These are phyloP conservation scores for Eristalis intricaria DNA, from an alignment of 2,888 invertebrate genomes.

Conservation along the genomic window DNA sequence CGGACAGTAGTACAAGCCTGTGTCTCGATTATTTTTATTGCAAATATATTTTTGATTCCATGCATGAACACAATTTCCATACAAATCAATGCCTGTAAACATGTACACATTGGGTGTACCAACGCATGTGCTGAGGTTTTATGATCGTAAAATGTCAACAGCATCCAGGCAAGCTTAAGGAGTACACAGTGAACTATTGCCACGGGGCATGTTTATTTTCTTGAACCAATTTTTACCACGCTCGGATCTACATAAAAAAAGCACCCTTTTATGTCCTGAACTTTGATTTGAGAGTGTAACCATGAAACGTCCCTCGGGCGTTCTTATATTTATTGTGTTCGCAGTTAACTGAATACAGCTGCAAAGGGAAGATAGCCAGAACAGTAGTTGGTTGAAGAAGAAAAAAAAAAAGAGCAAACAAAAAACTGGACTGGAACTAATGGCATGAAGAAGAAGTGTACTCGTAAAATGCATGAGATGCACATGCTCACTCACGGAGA, in stretches of 20 bases:
- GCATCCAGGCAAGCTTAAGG: background rate
- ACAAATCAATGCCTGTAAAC: background rate
- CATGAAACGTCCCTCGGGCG: background rate
- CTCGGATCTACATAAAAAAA: background rate
- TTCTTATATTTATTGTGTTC: background rate
- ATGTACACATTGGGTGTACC: background rate
- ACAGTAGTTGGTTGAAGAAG: background rate
- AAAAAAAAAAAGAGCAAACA: too few relatives aligned
- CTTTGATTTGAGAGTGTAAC: conserved; percentile 2
- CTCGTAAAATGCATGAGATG: conserved; percentile 27
- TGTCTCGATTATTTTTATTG: background rate
- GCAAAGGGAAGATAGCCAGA: background rate
- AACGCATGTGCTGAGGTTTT: background rate
- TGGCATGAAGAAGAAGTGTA: conserved; percentile 8
- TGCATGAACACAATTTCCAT: background rate
- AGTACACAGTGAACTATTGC: background rate
- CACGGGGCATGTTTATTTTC: background rate
- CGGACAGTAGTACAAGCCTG: background rate
- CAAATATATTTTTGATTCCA: background rate
- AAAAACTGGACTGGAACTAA: background rate
- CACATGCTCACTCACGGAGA: background rate
- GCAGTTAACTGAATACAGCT: background rate
- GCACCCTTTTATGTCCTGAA: background rate
- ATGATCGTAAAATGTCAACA: background rate
- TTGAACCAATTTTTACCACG: too few relatives aligned